Evolutionary conservation across 2,113 vertebrate genomes (phyloP).

Genomic region (Hemiprocne comata): DNA sequence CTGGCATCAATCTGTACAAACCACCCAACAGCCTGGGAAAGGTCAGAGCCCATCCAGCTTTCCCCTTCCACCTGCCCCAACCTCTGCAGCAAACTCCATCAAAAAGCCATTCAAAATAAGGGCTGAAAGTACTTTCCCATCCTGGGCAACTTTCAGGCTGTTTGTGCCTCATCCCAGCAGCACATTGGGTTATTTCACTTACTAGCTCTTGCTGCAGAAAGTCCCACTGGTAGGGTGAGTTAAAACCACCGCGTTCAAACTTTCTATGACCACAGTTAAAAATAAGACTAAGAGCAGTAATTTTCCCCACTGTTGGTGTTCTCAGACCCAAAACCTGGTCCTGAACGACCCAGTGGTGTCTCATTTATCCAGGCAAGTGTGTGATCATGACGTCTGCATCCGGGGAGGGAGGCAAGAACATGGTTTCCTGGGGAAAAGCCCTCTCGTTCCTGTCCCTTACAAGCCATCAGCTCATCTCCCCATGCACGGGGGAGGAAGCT

Average conservation of each 20-base stretch:
- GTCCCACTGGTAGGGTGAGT: background rate
- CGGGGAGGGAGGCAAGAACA: background rate
- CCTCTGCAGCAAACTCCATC: background rate
- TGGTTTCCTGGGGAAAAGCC: background rate
- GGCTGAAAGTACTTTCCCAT: background rate
- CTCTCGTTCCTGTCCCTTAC: background rate
- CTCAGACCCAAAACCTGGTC: background rate
- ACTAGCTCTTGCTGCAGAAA: background rate
- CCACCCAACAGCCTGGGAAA: background rate
- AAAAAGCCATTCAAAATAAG: background rate
- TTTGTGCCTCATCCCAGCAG: background rate
- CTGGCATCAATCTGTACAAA: fast-evolving
- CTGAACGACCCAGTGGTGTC: background rate
- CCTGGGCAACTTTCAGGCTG: background rate
- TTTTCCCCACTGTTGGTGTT: background rate
- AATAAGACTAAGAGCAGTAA: background rate
- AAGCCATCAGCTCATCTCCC: background rate
- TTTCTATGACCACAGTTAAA: background rate
- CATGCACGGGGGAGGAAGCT: fast-evolving
- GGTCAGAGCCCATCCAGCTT: background rate
- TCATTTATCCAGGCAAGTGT: background rate
- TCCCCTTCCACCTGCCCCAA: background rate
- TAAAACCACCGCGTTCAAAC: background rate
- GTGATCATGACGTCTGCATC: background rate
- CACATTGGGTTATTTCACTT: background rate